Percentiles rank a stretch among this genome's conserved stretches.
phyloP scores from a whole-genome alignment of 2,797 vertebrate species.

The Clarias platycephalus region DNA sequence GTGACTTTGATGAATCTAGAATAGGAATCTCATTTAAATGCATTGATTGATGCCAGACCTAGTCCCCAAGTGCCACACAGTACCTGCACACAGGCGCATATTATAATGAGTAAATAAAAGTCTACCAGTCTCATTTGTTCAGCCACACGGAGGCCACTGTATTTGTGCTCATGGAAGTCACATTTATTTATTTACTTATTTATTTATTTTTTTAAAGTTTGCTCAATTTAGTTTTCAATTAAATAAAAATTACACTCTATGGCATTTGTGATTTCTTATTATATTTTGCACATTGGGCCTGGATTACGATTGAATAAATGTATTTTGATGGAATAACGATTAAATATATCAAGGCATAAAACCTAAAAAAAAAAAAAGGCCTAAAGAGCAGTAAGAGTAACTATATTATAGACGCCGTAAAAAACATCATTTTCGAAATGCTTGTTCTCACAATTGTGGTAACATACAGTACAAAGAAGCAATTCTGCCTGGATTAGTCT shows the following conservation, averaged over 20 bases:
- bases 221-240: background rate
- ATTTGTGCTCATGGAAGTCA: background rate
- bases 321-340: background rate
- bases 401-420: background rate
- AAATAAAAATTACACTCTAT: background rate
- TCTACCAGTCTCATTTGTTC: background rate
- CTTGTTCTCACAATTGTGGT: background rate
- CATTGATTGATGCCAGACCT: slow-evolving; percentile 84
- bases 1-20: slow-evolving; percentile 90
- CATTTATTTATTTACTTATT: too few species aligned
- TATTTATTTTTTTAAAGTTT: background rate
- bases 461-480: too few species aligned
- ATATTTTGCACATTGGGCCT: background rate
- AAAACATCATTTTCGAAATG: background rate
- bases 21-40: slow-evolving; percentile 84
- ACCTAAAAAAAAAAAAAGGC: too few species aligned
- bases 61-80: slow-evolving; percentile 43
- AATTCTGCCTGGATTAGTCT: background rate
- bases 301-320: background rate
- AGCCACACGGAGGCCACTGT: too few species aligned
- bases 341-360: background rate
- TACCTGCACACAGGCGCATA: slow-evolving; percentile 2
- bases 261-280: background rate
- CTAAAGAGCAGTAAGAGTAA: background rate
- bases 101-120: background rate